phyloP scores from a whole-genome alignment of 2,797 vertebrate species.

The Siniperca undulata region DNA sequence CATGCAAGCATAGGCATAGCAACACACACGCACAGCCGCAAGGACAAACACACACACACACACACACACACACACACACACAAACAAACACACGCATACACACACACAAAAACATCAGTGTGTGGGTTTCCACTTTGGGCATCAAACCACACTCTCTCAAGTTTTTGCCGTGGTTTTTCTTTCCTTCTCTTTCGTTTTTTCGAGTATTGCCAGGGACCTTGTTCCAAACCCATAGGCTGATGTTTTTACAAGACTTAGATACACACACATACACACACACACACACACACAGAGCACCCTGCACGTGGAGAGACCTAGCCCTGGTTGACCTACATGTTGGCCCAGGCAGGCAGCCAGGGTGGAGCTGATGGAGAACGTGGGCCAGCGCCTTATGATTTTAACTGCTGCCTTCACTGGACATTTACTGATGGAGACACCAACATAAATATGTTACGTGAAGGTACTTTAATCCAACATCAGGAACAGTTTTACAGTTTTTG shows the following conservation, averaged over 20 bases:
- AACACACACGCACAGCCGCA: constrained; percentile 43
- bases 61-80: constrained; percentile 45
- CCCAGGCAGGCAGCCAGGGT: constrained; percentile 55
- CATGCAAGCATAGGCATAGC: constrained; percentile 48
- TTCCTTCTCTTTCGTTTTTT: constrained; percentile 68
- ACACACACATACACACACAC: constrained; percentile 32
- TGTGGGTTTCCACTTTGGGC: constrained; percentile 80
- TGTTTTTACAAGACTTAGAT: constrained; percentile 78
- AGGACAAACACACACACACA: constrained; percentile 44
- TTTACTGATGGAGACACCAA: constrained; percentile 51
- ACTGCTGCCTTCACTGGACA: constrained; percentile 45
- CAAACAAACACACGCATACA: constrained; percentile 45
- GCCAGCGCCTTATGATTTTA: constrained; percentile 48
- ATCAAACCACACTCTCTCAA: constrained; percentile 78
- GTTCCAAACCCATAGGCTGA: constrained; percentile 76
- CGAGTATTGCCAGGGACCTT: constrained; percentile 68
- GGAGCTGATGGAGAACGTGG: constrained; percentile 61
- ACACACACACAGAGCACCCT: constrained; percentile 38
- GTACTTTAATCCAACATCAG: constrained; percentile 39
- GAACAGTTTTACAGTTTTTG: constrained; percentile 28
- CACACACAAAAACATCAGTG: constrained; percentile 69
- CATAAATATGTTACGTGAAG: constrained; percentile 40
- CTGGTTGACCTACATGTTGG: constrained; percentile 72
- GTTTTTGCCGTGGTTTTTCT: constrained; percentile 72
- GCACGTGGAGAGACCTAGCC: constrained; percentile 67